These are phyloP conservation scores for Pasiphila rectangulata DNA, from an alignment of 2,888 invertebrate species.

Conservation along the genomic window DNA sequence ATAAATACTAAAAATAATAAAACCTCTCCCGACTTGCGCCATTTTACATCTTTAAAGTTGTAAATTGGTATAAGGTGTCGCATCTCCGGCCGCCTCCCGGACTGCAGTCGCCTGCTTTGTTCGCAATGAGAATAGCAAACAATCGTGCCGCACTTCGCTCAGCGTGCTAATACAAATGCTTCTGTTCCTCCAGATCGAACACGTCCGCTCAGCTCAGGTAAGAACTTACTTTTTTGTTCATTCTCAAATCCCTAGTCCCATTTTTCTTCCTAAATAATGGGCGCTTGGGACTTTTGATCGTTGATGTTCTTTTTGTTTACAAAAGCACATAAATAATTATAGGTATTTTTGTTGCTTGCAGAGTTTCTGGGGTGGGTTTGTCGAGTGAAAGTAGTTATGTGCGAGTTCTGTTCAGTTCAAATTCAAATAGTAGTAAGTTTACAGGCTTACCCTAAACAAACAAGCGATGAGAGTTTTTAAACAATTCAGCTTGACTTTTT, in stretches of 20 bases:
- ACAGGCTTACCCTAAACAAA: too few relatives aligned
- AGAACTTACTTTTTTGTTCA: constrained; percentile 16
- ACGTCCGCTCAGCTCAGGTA: constrained; percentile 25
- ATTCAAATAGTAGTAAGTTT: too few relatives aligned
- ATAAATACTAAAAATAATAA: too few relatives aligned
- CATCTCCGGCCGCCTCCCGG: neutral
- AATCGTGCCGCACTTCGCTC: constrained; percentile 43
- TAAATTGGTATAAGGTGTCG: neutral
- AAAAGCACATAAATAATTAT: neutral
- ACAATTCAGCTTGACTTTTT: too few relatives aligned
- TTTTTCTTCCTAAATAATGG: constrained; percentile 12
- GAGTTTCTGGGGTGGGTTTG: too few relatives aligned
- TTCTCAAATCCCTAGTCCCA: constrained; percentile 9
- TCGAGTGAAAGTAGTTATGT: too few relatives aligned
- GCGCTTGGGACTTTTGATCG: constrained; percentile 10
- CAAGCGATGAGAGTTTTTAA: too few relatives aligned
- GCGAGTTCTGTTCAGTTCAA: too few relatives aligned
- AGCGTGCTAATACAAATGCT: constrained; percentile 32
- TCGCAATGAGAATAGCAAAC: constrained; percentile 61
- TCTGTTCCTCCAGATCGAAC: constrained; percentile 30
- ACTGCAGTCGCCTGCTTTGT: constrained; percentile 45
- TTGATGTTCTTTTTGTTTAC: constrained; percentile 15
- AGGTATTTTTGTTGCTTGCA: neutral
- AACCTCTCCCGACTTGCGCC: too few relatives aligned
- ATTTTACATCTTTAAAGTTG: too few relatives aligned